Conservation (phyloP, 1,140 invertebrate species). For the Sarcophaga peregrina region DNA sequence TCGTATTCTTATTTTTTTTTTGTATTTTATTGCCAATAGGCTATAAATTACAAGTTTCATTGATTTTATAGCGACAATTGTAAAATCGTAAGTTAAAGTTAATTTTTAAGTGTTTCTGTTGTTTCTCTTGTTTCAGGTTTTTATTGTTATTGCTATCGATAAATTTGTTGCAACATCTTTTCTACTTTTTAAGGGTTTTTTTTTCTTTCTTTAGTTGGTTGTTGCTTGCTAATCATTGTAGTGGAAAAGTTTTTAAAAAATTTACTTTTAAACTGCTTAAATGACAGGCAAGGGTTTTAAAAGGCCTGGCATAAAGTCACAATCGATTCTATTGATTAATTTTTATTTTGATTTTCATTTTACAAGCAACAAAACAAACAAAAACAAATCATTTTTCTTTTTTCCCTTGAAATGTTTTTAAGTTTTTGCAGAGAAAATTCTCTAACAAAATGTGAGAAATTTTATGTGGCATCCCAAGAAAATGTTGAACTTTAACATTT, state of each 20-base stretch:
- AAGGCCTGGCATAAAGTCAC: neutral
- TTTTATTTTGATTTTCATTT: conserved; percentile 31
- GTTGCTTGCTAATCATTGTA: neutral
- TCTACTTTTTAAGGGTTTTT: neutral
- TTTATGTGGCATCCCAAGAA: neutral
- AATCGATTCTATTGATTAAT: conserved; percentile 33
- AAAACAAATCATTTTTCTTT: no score
- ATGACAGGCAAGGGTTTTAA: neutral
- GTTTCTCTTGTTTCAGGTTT: neutral
- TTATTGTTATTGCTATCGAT: neutral
- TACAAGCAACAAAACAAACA: neutral
- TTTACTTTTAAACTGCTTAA: neutral
- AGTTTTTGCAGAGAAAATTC: neutral
- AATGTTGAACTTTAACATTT: neutral
- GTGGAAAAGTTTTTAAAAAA: neutral
- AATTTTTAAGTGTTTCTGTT: conserved; percentile 39
- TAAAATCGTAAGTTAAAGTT: conserved; percentile 28
- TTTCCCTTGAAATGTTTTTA: no score
- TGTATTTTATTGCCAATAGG: conserved; percentile 17
- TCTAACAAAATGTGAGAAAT: conserved; percentile 13
- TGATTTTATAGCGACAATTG: conserved; percentile 12
- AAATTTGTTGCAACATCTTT: neutral
- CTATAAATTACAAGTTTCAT: conserved; percentile 36
- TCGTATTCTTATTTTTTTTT: conserved; percentile 19
- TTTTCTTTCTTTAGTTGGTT: neutral